phyloP scores from a whole-genome alignment of 2,797 vertebrate genomes.

The Okamejei kenojei region DNA sequence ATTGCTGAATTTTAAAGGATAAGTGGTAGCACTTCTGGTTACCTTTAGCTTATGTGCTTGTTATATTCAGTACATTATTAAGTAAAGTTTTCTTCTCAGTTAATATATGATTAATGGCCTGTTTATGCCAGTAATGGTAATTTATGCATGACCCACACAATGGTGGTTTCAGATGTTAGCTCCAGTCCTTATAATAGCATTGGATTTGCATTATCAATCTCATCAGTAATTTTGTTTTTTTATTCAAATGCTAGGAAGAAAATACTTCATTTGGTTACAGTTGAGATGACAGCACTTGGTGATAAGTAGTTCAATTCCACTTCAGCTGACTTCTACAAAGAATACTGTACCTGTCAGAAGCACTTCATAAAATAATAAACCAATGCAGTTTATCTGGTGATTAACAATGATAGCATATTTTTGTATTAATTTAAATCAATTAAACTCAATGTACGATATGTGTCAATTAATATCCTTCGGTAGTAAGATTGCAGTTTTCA shows the following conservation, averaged over 20 bases:
- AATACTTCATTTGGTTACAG: conserved; percentile 22
- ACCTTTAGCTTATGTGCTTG: background rate
- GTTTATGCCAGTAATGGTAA: conserved; percentile 22
- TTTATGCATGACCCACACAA: conserved; percentile 19
- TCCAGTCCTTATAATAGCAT: conserved; percentile 5
- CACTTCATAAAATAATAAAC: conserved; percentile 32
- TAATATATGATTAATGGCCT: conserved; percentile 23
- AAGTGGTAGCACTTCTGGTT: background rate
- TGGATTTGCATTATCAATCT: conserved; percentile 11
- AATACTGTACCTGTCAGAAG: conserved; percentile 14
- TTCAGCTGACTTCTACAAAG: background rate
- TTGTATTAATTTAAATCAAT: background rate
- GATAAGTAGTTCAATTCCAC: conserved; percentile 27
- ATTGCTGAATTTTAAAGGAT: background rate
- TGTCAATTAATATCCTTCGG: background rate
- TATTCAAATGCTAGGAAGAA: conserved; percentile 14
- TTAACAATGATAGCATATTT: background rate
- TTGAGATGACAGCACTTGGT: conserved; percentile 23
- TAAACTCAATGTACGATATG: background rate
- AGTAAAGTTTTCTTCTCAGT: conserved; percentile 27
- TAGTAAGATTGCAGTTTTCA: background rate
- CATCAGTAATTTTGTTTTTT: conserved; percentile 26
- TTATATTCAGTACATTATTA: background rate
- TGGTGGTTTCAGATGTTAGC: conserved; percentile 32
- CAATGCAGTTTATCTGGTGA: background rate